A percentile compares a stretch with the other conserved stretches of the same genome.
phyloP scores from a whole-genome alignment of 2,113 vertebrate species.

The Psephotus haematonotus region DNA sequence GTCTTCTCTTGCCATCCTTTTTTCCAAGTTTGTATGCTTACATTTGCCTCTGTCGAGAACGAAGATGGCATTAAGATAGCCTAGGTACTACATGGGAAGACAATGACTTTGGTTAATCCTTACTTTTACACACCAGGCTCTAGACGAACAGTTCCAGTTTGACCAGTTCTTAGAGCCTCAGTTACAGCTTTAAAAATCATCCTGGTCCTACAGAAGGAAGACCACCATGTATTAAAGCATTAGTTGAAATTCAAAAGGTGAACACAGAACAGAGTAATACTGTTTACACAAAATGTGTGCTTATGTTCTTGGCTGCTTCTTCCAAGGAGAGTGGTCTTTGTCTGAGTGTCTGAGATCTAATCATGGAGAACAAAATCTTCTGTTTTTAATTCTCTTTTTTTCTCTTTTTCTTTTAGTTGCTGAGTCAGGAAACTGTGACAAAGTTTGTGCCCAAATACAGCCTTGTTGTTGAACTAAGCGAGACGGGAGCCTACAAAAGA shows the following conservation, averaged over 20 bases:
- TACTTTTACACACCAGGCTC: background rate
- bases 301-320: background rate
- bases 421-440: conserved; percentile 85
- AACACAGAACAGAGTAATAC: background rate
- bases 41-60: background rate
- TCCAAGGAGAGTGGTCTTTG: background rate
- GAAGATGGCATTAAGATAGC: background rate
- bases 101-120: background rate
- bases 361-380: background rate
- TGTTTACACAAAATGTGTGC: background rate
- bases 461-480: conserved; percentile 89
- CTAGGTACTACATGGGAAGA: background rate
- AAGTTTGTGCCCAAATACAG: conserved; percentile 91
- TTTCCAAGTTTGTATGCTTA: background rate
- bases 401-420: conserved; percentile 75
- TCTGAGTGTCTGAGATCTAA: background rate
- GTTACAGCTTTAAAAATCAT: background rate
- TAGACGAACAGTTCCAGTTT: background rate
- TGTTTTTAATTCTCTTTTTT: background rate
- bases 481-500: conserved; percentile 86
- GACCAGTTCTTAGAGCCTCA: background rate
- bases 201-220: background rate
- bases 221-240: background rate
- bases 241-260: background rate
- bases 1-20: background rate